Conservation (phyloP, 2,113 vertebrate species). For the Varanus salvator region DNA sequence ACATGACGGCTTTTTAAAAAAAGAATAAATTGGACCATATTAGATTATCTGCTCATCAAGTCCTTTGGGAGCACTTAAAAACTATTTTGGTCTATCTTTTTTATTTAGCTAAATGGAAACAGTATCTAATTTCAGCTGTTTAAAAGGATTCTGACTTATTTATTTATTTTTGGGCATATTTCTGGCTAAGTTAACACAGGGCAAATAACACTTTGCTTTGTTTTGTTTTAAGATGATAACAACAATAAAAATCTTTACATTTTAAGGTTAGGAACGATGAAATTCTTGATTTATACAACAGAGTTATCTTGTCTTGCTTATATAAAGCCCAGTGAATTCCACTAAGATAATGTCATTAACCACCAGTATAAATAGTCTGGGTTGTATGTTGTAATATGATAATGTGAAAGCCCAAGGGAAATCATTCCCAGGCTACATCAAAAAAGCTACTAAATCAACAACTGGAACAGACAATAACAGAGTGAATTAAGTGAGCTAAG, state of each 20-base stretch:
- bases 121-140: constrained; percentile 45
- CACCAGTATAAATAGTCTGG: constrained; percentile 73
- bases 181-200: constrained; percentile 47
- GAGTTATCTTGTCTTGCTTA: constrained; percentile 64
- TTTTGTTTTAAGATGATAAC: neutral
- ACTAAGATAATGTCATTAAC: constrained; percentile 77
- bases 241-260: constrained; percentile 44
- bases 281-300: constrained; percentile 65
- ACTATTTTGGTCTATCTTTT: constrained; percentile 57
- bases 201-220: neutral
- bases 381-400: constrained; percentile 72
- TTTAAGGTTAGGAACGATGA: constrained; percentile 55
- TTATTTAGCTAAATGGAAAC: constrained; percentile 58
- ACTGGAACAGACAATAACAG: constrained; percentile 67
- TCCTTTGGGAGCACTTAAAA: constrained; percentile 47
- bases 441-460: constrained; percentile 79
- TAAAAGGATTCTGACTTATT: constrained; percentile 51
- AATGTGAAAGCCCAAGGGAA: constrained; percentile 75
- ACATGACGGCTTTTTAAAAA: constrained; percentile 43
- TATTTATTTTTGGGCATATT: constrained; percentile 28
- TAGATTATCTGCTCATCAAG: constrained; percentile 43
- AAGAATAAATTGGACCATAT: constrained; percentile 26
- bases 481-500: constrained; percentile 64
- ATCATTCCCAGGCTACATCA: constrained; percentile 75
- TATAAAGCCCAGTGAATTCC: constrained; percentile 76